Base-by-base conservation (phyloP, 2,797 vertebrate species). In the Erpetoichthys calabaricus region DNA sequence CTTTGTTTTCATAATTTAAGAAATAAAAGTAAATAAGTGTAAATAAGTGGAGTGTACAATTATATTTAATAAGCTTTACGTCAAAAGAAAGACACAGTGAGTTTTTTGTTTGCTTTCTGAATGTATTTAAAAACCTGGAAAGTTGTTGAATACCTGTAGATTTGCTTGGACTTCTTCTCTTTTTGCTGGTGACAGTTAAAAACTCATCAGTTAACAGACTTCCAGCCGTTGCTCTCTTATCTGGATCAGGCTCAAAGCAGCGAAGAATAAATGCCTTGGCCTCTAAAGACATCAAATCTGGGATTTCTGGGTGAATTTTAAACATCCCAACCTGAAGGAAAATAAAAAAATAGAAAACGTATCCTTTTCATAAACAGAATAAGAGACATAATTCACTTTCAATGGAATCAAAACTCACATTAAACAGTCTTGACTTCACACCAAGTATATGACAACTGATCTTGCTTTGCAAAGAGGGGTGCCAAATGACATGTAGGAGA, bases 271-370 rank as follows among this genome's bases (percentile, higher is more conserved):
- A 98, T 0, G 91, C 92, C 65, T 99, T 97, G 68, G 94, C 96
- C 77, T 97, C 96, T 54, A 71, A 68, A 0, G 96, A 99, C 96
- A 99, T 99, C 68, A 91, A 92, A 65, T 97, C 92, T 0, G 96
- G 96, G 71, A 99, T 95, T 80, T 99, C 96, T 0, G 96, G 96
- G 60, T 99, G 96, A 73, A 99, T 97, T 84, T 99, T 99, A 69
- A 99, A 99, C 94, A 98, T 98, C 45, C 96, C 96, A 66, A 98
- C 96, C 96, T 99, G 64, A 65, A 62, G 55, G 67, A 44, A 63
- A 8, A 60, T 5, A 44, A 53, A 53, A 50, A 60, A 25, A 9
- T 41, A 55, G 25, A 46, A 25, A 25, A 25, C 25, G 25, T 25
- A 25, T 25, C 25, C 25, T 25, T 25, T 8, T 43, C 5, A 50